These are phyloP conservation scores for Rhombomys opimus DNA, from an alignment of 2,113 vertebrate species.

Conservation along the genomic window DNA sequence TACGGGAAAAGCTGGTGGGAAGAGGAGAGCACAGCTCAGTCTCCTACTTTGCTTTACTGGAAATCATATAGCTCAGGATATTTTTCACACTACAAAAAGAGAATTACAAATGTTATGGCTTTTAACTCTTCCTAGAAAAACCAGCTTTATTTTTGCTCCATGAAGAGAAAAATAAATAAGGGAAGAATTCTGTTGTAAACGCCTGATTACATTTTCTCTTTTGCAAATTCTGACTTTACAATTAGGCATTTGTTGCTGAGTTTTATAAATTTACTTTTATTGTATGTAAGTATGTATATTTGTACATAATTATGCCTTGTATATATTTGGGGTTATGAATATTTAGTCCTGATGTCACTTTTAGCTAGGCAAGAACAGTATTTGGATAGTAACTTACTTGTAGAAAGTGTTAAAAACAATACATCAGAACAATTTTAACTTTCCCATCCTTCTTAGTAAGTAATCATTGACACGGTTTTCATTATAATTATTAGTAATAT, in stretches of 20 bases:
- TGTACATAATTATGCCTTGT: conserved; percentile 7
- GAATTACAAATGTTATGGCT: conserved; percentile 15
- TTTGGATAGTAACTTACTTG: conserved; percentile 38
- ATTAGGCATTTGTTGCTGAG: conserved; percentile 46
- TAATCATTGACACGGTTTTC: conserved; percentile 41
- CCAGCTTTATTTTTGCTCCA: conserved; percentile 54
- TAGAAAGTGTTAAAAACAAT: conserved; percentile 39
- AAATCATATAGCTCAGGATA: conserved; percentile 56
- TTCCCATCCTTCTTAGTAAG: conserved; percentile 45
- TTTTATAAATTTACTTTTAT: conserved; percentile 63
- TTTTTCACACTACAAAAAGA: conserved; percentile 61
- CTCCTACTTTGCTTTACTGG: conserved; percentile 56
- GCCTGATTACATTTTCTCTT: conserved; percentile 34
- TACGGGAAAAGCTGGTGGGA: conserved; percentile 56
- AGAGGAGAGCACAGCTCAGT: conserved; percentile 33
- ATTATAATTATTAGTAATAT: conserved; percentile 15
- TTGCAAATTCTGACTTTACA: conserved; percentile 47
- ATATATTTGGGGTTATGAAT: background rate
- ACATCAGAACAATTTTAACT: background rate
- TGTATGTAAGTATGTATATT: conserved; percentile 53
- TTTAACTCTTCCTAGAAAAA: background rate
- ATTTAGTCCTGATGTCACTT: conserved; percentile 36
- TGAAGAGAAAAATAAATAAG: conserved; percentile 46
- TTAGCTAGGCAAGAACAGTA: conserved; percentile 27
- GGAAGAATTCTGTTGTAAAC: conserved; percentile 54